Percentiles rank a stretch among this genome's conserved stretches.
These are phyloP conservation scores for Dascillus cervinus DNA, from an alignment of 2,888 invertebrate genomes.

Conservation along the genomic window DNA sequence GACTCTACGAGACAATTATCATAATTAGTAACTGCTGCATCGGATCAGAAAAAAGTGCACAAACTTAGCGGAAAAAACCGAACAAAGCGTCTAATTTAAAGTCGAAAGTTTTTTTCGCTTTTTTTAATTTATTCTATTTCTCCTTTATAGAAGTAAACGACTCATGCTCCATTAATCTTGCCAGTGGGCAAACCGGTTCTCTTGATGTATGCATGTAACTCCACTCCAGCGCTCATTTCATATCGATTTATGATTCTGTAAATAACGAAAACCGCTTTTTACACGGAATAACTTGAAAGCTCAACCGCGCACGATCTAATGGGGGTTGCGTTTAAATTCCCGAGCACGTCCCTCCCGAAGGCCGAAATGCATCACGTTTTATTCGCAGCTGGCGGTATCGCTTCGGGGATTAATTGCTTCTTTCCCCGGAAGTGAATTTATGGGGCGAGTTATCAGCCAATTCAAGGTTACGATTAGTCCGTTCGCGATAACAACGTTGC, in stretches of 20 bases:
- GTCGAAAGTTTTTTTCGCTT: not conserved
- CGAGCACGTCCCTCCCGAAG: no score
- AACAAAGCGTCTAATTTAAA: not conserved
- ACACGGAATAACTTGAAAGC: no score
- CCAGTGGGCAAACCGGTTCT: constrained; percentile 21
- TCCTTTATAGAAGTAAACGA: constrained; percentile 22
- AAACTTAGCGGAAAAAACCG: not conserved
- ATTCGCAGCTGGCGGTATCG: no score
- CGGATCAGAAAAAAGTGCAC: constrained; percentile 6
- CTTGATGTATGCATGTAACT: not conserved
- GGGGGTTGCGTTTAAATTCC: no score
- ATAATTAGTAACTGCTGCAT: not conserved
- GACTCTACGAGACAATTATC: constrained; percentile 24
- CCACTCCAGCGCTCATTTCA: no score
- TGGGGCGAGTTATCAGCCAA: no score
- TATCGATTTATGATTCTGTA: constrained; percentile 6
- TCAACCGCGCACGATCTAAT: no score
- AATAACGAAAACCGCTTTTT: constrained; percentile 6
- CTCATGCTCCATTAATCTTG: constrained; percentile 26
- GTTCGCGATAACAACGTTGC: no score
- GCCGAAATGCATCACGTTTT: no score
- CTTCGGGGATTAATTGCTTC: no score
- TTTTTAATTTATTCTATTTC: constrained; percentile 18
- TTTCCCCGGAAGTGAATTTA: no score
- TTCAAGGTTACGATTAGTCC: no score